phyloP scores from a whole-genome alignment of 1,140 invertebrate genomes.

The Leptonema lineaticorne region DNA sequence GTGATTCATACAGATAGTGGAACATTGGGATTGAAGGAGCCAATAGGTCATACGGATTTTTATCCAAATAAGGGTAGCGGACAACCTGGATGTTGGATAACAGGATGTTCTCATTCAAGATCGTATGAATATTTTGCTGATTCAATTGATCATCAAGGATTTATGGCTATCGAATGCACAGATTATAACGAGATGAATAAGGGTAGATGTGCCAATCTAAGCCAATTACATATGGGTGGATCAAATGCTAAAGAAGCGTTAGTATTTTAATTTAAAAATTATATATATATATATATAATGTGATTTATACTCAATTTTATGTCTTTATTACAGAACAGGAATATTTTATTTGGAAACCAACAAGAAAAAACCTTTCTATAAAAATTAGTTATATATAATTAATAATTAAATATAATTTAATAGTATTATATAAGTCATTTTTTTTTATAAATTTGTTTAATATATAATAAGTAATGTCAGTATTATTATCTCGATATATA shows the following conservation, averaged over 20 bases:
- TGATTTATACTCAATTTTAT: not conserved
- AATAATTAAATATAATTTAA: no score
- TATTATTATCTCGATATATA: no score
- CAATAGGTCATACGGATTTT: conserved; percentile 62
- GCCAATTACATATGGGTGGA: conserved; percentile 30
- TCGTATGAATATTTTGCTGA: conserved; percentile 56
- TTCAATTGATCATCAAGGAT: conserved; percentile 45
- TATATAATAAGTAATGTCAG: no score
- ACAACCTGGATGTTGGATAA: conserved; percentile 61
- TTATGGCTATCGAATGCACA: conserved; percentile 30
- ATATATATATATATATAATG: not conserved
- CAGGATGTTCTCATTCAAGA: conserved; percentile 51
- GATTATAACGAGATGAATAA: conserved; percentile 29
- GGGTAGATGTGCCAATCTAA: conserved; percentile 30
- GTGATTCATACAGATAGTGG: conserved; percentile 66
- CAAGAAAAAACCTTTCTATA: conserved; percentile 28
- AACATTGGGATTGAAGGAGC: conserved; percentile 55
- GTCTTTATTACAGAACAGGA: conserved; percentile 24
- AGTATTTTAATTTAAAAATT: not conserved
- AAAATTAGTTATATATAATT: not conserved
- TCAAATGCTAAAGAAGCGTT: conserved; percentile 13
- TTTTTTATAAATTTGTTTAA: no score
- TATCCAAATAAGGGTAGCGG: conserved; percentile 59
- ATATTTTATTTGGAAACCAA: conserved; percentile 32
- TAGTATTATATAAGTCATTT: no score